phyloP scores from a whole-genome alignment of 1,140 invertebrate genomes.

The Nephotettix cincticeps region DNA sequence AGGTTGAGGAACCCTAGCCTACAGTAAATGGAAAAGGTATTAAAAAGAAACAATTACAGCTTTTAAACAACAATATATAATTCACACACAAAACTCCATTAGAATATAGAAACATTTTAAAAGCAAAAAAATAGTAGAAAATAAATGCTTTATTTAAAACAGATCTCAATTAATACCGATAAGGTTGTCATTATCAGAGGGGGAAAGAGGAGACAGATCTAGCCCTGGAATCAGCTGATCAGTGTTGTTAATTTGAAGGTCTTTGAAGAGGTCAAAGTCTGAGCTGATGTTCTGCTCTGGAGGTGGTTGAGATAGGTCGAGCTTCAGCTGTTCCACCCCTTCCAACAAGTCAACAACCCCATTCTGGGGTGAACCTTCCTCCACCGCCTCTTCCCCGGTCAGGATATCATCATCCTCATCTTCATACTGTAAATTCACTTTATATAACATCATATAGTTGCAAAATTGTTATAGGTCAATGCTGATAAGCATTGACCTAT shows the following conservation, averaged over 20 bases:
- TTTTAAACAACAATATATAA: too few species aligned
- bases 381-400: conserved; percentile 15
- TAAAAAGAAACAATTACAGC: too few species aligned
- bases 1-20: too few species aligned
- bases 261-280: conserved; percentile 15
- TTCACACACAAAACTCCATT: too few species aligned
- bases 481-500: neutral
- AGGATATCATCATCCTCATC: conserved; percentile 29
- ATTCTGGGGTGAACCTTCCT: neutral
- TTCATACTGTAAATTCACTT: conserved; percentile 27
- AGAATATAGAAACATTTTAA: too few species aligned
- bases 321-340: conserved; percentile 11
- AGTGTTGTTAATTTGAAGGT: neutral
- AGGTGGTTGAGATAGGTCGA: conserved; percentile 4
- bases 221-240: conserved; percentile 11
- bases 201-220: neutral
- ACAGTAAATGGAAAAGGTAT: too few species aligned
- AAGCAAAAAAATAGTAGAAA: too few species aligned
- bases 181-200: neutral
- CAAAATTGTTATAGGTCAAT: too few species aligned
- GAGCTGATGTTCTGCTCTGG: neutral
- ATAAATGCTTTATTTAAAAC: too few species aligned
- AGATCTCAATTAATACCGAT: conserved; percentile 1
- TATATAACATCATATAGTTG: too few species aligned
- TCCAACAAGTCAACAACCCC: neutral